phyloP scores from a whole-genome alignment of 1,140 invertebrate species.

The Neodiprion lecontei region DNA sequence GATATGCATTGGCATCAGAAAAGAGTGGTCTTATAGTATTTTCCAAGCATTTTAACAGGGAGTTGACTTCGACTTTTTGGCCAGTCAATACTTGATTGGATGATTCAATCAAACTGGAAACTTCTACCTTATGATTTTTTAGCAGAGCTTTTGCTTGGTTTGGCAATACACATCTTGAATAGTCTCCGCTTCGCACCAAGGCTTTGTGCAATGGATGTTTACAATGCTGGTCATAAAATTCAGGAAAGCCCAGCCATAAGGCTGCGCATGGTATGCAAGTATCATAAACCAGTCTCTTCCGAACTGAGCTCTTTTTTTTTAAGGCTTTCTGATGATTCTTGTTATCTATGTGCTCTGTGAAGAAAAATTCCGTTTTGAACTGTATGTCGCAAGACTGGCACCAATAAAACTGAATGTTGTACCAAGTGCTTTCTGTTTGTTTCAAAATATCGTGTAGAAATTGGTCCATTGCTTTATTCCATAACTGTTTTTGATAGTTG shows the following conservation, averaged over 20 bases:
- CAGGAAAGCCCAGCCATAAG: constrained; percentile 31
- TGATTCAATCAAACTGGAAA: constrained; percentile 20
- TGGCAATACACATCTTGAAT: constrained; percentile 23
- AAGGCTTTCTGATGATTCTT: constrained; percentile 19
- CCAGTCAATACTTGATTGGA: constrained; percentile 22
- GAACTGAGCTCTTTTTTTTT: not conserved
- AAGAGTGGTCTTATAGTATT: constrained; percentile 24
- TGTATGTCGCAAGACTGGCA: constrained; percentile 31
- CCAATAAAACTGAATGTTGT: constrained; percentile 32
- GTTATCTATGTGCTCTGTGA: constrained; percentile 32
- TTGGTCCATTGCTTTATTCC: constrained; percentile 17
- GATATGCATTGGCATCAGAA: constrained; percentile 44
- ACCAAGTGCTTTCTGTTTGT: constrained; percentile 36
- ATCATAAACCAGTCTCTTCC: constrained; percentile 26
- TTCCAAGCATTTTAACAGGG: constrained; percentile 35
- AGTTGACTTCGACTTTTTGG: constrained; percentile 18
- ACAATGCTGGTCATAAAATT: constrained; percentile 33
- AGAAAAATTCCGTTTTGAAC: constrained; percentile 35
- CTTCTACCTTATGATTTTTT: constrained; percentile 20
- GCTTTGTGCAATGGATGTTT: constrained; percentile 28
- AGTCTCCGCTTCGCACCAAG: constrained; percentile 27
- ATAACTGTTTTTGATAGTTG: constrained; percentile 12
- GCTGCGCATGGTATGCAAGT: constrained; percentile 36
- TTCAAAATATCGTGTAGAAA: constrained; percentile 29
- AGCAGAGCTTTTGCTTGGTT: constrained; percentile 25